Conservation (phyloP, 2,113 vertebrate species). For the Vulpes ferrilata region DNA sequence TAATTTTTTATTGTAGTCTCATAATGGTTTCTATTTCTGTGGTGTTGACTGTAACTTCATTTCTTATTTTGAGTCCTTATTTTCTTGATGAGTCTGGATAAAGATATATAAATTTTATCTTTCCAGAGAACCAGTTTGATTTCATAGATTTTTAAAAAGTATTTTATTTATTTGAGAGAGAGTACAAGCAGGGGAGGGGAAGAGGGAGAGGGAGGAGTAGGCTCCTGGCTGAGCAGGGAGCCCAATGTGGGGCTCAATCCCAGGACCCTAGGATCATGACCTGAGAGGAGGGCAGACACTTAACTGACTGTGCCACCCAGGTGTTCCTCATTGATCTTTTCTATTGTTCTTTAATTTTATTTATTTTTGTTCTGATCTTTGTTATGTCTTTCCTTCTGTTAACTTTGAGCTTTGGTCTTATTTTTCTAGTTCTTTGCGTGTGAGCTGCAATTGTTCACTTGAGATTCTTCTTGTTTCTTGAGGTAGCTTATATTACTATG, state of each 20-base stretch:
- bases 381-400: neutral
- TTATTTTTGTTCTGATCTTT: too few species aligned
- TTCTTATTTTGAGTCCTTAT: neutral
- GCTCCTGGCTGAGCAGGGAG: neutral
- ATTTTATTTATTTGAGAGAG: neutral
- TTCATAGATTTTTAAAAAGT: neutral
- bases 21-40: neutral
- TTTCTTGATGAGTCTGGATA: neutral
- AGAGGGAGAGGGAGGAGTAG: neutral
- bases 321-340: neutral
- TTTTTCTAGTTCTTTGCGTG: neutral
- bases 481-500: neutral
- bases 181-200: neutral
- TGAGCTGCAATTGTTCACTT: neutral
- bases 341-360: neutral
- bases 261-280: neutral
- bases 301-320: neutral
- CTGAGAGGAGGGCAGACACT: neutral
- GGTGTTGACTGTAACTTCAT: neutral
- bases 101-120: neutral
- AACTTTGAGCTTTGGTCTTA: neutral
- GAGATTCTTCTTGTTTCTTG: neutral
- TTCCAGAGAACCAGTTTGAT: neutral
- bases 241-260: neutral
- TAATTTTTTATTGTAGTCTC: neutral